Conservation (phyloP, 2,888 invertebrate species). For the Drosophila robusta region DNA sequence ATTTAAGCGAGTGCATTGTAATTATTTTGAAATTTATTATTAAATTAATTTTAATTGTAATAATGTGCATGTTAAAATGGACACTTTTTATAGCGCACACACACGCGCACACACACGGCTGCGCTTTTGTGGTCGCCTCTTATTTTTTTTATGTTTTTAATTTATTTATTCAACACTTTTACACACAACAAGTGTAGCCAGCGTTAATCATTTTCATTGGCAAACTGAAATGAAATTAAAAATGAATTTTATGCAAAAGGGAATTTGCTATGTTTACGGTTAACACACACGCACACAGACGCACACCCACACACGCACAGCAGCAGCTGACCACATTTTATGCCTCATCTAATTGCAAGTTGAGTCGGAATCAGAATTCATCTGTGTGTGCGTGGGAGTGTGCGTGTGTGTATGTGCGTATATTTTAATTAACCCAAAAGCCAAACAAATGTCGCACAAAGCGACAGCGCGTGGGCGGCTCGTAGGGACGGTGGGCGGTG, state of each 20-base stretch:
- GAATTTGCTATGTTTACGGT: slow-evolving; percentile 62
- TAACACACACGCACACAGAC: slow-evolving; percentile 28
- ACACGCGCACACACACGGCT: slow-evolving; percentile 10
- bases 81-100: slow-evolving; percentile 23
- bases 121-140: slow-evolving; percentile 58
- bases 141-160: slow-evolving; percentile 72
- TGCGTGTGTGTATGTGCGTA: slow-evolving; percentile 23
- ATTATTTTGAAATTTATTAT: slow-evolving; percentile 83
- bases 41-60: slow-evolving; percentile 83
- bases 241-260: slow-evolving; percentile 69
- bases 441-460: slow-evolving; percentile 65
- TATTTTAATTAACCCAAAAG: slow-evolving; percentile 79
- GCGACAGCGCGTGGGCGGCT: slow-evolving; percentile 22
- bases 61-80: slow-evolving; percentile 76
- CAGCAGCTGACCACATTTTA: slow-evolving; percentile 61
- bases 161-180: slow-evolving; percentile 73
- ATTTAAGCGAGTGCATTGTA: slow-evolving; percentile 80
- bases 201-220: slow-evolving; percentile 75
- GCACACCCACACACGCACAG: slow-evolving; percentile 10
- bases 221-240: slow-evolving; percentile 75
- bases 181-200: slow-evolving; percentile 45
- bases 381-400: slow-evolving; percentile 31
- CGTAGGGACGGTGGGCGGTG: slow-evolving; percentile 1
- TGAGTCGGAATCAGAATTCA: slow-evolving; percentile 50
- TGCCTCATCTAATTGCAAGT: slow-evolving; percentile 69